phyloP scores from a whole-genome alignment of 2,797 vertebrate genomes.

The Loriculus beryllinus region DNA sequence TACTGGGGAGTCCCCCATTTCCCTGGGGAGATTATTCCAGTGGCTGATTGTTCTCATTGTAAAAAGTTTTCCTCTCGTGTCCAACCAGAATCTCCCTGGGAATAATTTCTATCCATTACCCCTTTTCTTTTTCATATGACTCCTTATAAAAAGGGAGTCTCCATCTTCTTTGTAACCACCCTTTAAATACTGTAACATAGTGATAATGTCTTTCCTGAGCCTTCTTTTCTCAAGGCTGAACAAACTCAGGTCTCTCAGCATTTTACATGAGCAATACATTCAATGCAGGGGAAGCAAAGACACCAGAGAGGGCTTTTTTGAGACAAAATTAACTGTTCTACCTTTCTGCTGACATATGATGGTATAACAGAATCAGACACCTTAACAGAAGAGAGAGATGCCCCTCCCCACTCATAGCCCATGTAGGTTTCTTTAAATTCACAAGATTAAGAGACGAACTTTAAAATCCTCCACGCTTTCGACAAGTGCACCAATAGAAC shows the following conservation, averaged over 20 bases:
- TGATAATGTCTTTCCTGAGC: not conserved
- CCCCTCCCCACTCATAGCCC: fast-evolving
- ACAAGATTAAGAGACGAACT: not conserved
- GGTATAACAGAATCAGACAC: not conserved
- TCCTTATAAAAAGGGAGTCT: not conserved
- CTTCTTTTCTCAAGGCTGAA: not conserved
- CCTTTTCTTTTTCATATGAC: not conserved
- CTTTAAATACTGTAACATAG: not conserved
- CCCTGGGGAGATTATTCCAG: not conserved
- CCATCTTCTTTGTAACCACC: not conserved
- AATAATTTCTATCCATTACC: not conserved
- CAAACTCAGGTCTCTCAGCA: not conserved
- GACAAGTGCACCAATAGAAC: not conserved
- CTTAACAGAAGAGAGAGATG: not conserved
- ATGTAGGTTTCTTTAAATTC: not conserved
- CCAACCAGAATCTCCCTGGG: not conserved
- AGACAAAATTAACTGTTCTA: not conserved
- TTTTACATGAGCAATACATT: not conserved
- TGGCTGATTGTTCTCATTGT: not conserved
- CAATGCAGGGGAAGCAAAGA: not conserved
- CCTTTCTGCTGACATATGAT: not conserved
- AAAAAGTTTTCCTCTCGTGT: not conserved
- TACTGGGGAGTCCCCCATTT: not conserved
- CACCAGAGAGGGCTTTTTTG: not conserved
- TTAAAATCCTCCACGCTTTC: not conserved